Percentiles rank a stretch among this genome's conserved stretches.
Evolutionary conservation across 2,113 vertebrate species (phyloP).

Genomic region (Halcyon senegalensis): DNA sequence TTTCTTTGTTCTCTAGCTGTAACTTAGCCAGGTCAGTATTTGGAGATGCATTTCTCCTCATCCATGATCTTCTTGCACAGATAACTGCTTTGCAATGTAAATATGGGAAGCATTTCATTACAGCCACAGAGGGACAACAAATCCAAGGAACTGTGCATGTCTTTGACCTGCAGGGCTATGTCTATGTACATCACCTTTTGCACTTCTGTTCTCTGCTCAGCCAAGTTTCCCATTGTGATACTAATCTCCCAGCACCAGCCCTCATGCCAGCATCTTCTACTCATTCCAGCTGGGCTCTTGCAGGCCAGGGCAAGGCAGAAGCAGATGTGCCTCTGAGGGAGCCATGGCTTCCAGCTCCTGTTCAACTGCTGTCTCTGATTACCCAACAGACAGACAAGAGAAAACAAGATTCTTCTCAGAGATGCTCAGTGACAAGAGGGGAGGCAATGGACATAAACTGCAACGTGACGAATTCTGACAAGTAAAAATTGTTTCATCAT

Average conservation of each 20-base stretch:
- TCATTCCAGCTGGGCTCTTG: background rate
- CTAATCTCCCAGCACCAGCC: background rate
- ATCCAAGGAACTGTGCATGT: background rate
- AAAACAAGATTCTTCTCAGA: background rate
- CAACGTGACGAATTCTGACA: rapidly evolving
- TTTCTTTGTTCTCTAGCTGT: background rate
- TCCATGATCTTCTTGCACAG: background rate
- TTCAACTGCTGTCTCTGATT: background rate
- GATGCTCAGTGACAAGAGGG: background rate
- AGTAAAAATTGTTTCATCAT: background rate
- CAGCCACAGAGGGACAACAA: background rate
- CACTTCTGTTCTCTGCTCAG: background rate
- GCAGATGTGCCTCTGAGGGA: background rate
- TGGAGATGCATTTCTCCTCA: background rate
- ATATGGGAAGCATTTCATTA: background rate
- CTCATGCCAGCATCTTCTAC: background rate
- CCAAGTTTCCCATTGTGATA: rapidly evolving
- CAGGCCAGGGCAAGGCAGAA: background rate
- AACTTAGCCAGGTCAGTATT: background rate
- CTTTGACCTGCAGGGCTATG: background rate
- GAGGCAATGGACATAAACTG: background rate
- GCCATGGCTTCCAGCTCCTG: background rate
- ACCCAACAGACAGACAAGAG: background rate
- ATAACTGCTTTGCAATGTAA: background rate
- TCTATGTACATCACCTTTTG: background rate